These are phyloP conservation scores for Chroicocephalus ridibundus DNA, from an alignment of 2,113 vertebrate genomes.

Conservation along the genomic window DNA sequence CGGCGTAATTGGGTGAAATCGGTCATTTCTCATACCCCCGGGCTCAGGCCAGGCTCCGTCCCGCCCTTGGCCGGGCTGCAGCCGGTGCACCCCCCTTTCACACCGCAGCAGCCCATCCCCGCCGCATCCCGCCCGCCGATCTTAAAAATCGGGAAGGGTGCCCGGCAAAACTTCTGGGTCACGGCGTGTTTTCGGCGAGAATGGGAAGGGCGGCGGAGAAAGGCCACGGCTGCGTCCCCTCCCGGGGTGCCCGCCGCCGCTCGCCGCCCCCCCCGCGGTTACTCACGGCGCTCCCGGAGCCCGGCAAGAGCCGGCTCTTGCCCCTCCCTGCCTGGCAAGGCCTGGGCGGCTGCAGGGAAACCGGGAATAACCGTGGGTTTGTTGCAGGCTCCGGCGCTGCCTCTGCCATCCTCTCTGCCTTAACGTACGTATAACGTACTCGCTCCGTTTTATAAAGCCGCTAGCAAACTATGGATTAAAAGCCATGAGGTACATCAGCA, in stretches of 20 bases:
- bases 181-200: neutral
- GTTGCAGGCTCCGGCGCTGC: neutral
- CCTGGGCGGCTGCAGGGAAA: neutral
- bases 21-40: neutral
- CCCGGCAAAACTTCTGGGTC: constrained; percentile 32
- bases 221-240: neutral
- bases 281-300: neutral
- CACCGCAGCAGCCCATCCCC: neutral
- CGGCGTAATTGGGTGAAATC: neutral
- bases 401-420: neutral
- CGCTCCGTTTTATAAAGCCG: neutral
- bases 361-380: neutral
- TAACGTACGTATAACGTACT: neutral
- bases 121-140: neutral
- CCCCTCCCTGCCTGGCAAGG: neutral
- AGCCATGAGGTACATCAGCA: neutral
- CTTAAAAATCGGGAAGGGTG: neutral
- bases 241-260: neutral
- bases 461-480: neutral
- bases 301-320: neutral
- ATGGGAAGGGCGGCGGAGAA: neutral
- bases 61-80: neutral
- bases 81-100: neutral
- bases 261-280: neutral
- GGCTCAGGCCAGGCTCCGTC: neutral